Base-by-base conservation (phyloP, 2,888 invertebrate genomes). In the Cerastis rubricosa region DNA sequence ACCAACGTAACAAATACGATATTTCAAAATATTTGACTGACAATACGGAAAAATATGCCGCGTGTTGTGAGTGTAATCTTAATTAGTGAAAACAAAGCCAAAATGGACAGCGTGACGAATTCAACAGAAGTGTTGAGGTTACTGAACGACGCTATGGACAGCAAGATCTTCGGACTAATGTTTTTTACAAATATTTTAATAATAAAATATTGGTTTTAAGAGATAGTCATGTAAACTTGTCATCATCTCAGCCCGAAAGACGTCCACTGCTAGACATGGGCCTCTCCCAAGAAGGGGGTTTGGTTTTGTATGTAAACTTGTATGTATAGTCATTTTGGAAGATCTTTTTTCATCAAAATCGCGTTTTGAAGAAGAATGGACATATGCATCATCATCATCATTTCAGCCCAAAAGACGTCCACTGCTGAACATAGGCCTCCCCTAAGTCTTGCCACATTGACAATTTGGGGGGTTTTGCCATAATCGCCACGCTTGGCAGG, bases 11-110 rank as follows among this genome's bases (percentile, higher is more conserved):
- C 83, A 78, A 88, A 89, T 82, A 71, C 29, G 51, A 80, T 73
- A 78, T 89, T 85, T 80, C 76, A 87, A 83, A 89, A 86, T 79
- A 71, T 73, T 79, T 74, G 1, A 86, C 51, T 74, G 45, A 83
- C 88, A 83, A 82, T 83, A 79, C 75, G 70, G 47, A 74, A 80
- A 85, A 77, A 83, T 83, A 79, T 81, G 80, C 66, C 73, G 67
- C 35, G 68, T 54, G 76, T 61, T 83, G 87, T 88, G 88, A 81
- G 86, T 69, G 84, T 80, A 81, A 83, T 88, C 65, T 81, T 87
- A 88, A 89, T 84, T 76, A 83, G 83, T 74, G 25, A 43, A 66
- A 79, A 87, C 81, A 84, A 85, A 71, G 77, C 71, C 54, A 76
- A 71, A 78, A 81, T 85, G 87, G 71, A 80, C 78, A 82, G 78